Evolutionary conservation across 2,888 invertebrate genomes (phyloP).

Genomic region (Drosophila silvestris): DNA sequence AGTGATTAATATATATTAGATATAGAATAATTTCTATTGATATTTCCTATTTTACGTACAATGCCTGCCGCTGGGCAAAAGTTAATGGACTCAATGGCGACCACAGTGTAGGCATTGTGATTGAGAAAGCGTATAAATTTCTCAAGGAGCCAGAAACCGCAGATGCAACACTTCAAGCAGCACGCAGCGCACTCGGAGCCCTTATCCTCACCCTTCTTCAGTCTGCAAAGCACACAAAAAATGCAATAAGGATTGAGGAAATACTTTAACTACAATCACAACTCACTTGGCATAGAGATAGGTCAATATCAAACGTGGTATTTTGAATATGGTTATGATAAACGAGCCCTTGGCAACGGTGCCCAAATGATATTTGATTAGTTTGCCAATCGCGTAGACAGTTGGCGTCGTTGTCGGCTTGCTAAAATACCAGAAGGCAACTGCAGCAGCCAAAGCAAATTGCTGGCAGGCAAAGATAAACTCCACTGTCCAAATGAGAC

Average conservation of each 20-base stretch:
- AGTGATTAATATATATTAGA: not conserved
- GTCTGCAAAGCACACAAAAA: conserved; percentile 85
- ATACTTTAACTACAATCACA: not conserved
- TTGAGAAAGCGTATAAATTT: conserved; percentile 96
- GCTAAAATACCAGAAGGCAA: conserved; percentile 97
- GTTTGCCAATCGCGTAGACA: conserved; percentile 88
- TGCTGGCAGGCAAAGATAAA: conserved; percentile 97
- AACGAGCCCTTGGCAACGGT: conserved; percentile 98
- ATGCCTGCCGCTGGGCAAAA: conserved; percentile 96
- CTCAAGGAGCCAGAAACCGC: conserved; percentile 96
- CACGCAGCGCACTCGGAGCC: conserved; percentile 91
- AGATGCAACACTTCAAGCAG: conserved; percentile 92
- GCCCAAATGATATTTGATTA: conserved; percentile 95
- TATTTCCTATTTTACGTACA: conserved; percentile 86
- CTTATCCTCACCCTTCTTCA: conserved; percentile 89
- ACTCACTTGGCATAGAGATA: conserved; percentile 95
- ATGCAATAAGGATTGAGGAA: not conserved
- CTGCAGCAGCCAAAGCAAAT: conserved; percentile 96
- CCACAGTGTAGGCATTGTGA: conserved; percentile 97
- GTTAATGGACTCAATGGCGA: conserved; percentile 95
- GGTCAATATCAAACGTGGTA: conserved; percentile 94
- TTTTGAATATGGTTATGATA: conserved; percentile 95
- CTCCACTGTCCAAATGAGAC: conserved; percentile 96
- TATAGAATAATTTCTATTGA: not conserved
- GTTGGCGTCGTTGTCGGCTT: conserved; percentile 90